A percentile compares a stretch with the other conserved stretches of the same genome.
Evolutionary conservation across 2,888 invertebrate species (phyloP).

Genomic region (Alentia gelatinosa): DNA sequence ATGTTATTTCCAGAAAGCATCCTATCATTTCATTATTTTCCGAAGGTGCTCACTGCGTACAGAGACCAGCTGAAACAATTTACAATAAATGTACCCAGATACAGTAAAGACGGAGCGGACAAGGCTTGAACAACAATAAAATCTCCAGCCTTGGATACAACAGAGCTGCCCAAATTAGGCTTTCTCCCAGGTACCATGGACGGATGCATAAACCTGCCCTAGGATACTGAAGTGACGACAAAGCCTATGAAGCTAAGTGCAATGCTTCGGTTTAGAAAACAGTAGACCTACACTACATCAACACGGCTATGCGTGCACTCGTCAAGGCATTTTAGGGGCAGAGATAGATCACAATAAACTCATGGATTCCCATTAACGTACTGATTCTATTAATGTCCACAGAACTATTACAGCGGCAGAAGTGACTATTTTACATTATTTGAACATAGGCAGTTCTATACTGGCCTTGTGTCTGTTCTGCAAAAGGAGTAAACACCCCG

Average conservation of each 20-base stretch:
- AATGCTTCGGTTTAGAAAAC: neutral
- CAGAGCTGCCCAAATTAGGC: neutral
- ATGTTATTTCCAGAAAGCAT: neutral
- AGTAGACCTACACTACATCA: neutral
- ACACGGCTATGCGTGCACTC: slow-evolving; percentile 5
- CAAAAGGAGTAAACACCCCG: neutral
- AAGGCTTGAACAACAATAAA: neutral
- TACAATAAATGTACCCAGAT: neutral
- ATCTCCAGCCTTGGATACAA: neutral
- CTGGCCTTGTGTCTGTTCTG: slow-evolving; percentile 18
- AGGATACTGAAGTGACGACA: neutral
- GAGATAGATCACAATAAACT: neutral
- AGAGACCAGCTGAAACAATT: neutral
- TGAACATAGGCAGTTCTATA: neutral
- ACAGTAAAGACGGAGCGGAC: neutral
- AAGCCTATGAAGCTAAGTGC: slow-evolving; percentile 16
- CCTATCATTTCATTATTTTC: neutral
- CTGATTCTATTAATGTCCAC: neutral
- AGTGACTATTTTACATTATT: neutral
- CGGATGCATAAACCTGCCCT: neutral
- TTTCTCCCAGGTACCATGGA: neutral
- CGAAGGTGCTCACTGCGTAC: neutral
- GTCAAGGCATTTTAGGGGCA: neutral
- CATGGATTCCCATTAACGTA: neutral
- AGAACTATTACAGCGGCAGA: neutral